Evolutionary conservation across 2,797 vertebrate species (phyloP).

Genomic region (Macropodus opercularis): DNA sequence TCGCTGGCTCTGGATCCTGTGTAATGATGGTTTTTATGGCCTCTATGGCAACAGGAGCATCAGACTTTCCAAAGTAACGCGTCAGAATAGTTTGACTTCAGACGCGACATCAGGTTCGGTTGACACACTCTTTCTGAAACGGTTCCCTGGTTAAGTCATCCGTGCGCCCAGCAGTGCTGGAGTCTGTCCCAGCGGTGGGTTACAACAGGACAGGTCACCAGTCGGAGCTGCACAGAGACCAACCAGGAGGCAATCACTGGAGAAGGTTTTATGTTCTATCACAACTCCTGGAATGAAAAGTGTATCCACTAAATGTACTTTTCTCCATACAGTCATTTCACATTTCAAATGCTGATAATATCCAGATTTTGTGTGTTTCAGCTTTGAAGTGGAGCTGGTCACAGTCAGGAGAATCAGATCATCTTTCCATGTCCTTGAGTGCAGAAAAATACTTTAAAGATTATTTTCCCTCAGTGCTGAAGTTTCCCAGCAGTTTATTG

Average conservation of each 20-base stretch:
- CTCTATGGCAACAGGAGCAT: conserved; percentile 26
- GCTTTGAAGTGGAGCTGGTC: conserved; percentile 3
- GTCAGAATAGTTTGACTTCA: conserved; percentile 18
- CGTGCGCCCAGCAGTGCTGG: too few relatives aligned
- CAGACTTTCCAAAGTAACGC: conserved; percentile 46
- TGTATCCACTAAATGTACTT: conserved; percentile 25
- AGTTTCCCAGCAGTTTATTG: conserved; percentile 12
- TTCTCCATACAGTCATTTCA: conserved; percentile 11
- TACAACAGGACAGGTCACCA: too few relatives aligned
- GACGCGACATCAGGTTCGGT: conserved; percentile 27
- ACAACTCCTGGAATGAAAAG: conserved; percentile 29
- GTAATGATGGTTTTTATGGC: conserved; percentile 24
- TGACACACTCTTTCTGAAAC: conserved; percentile 17
- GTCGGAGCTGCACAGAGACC: not conserved
- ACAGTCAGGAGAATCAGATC: conserved; percentile 9
- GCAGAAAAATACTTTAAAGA: conserved; percentile 9
- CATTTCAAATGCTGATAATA: conserved; percentile 24
- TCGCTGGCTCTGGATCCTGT: conserved; percentile 22
- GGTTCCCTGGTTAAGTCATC: not conserved
- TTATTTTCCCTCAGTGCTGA: conserved; percentile 24
- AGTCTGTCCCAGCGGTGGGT: too few relatives aligned
- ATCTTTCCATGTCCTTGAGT: not conserved
- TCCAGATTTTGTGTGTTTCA: conserved; percentile 9
- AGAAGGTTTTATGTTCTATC: conserved; percentile 26
- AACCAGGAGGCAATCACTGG: conserved; percentile 9